These are phyloP conservation scores for Paratilapia polleni DNA, from an alignment of 2,113 vertebrate genomes.

Conservation along the genomic window DNA sequence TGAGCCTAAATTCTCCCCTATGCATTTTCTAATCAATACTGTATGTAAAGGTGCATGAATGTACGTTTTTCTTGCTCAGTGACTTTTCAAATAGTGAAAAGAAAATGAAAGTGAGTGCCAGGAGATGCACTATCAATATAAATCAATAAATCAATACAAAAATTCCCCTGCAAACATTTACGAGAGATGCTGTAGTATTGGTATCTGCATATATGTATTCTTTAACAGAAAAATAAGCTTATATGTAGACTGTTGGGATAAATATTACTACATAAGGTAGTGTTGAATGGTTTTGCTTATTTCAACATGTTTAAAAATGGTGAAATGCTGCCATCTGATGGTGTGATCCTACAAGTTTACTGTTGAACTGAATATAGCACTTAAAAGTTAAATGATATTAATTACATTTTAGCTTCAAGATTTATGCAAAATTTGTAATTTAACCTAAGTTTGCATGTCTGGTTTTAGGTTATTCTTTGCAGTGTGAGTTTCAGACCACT, in stretches of 20 bases:
- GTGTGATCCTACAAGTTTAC: not conserved
- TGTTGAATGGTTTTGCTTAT: not conserved
- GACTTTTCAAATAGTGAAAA: not conserved
- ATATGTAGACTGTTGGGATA: too few relatives aligned
- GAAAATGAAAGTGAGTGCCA: not conserved
- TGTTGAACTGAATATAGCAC: not conserved
- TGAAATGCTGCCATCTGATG: conserved; percentile 19
- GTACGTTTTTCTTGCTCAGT: not conserved
- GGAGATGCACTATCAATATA: not conserved
- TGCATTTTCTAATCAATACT: not conserved
- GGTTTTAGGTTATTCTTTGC: not conserved
- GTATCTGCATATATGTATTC: too few relatives aligned
- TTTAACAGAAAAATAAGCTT: too few relatives aligned
- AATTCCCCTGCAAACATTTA: not conserved
- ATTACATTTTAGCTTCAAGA: not conserved
- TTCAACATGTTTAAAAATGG: not conserved
- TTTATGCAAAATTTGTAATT: not conserved
- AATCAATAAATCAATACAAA: too few relatives aligned
- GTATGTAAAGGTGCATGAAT: not conserved
- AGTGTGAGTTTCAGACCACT: not conserved
- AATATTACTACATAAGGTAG: not conserved
- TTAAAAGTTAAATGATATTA: not conserved
- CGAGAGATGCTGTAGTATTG: not conserved
- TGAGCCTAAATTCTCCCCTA: not conserved
- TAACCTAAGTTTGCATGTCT: not conserved